Base-by-base conservation (phyloP, 2,888 invertebrate species). In the Cantharis rufa region DNA sequence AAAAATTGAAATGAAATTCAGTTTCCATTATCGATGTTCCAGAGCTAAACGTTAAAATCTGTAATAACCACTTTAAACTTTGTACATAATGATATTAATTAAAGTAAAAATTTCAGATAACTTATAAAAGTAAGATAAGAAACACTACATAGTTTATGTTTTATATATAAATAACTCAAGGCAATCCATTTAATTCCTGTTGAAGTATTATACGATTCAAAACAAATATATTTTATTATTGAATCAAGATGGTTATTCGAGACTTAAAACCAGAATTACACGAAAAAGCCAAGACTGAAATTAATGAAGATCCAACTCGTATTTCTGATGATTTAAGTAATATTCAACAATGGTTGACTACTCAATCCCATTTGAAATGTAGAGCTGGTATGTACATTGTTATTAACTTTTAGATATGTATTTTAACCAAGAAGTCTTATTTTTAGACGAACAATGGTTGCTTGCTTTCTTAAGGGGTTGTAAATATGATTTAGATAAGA, bases 281-380 rank as follows among this genome's bases (percentile, higher is more conserved):
- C 72, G 86, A 86, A 79, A 88, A 88, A 80, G 92, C 92, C 1
- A 86, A 86, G 63, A 79, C 84, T 13, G 91, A 92, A 84, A 83
- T 92, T 63, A 89, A 89, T 77, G 92, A 92, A 85, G 89, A 90
- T 81, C 89, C 90, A 0, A 87, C 86, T 5, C 84, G 89, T 62
- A 84, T 90, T 62, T 83, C 84, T 1, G 87, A 88, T 71, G 90
- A 91, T 82, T 85, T 92, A 62, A 86, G 89, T 73, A 87, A 89
- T 80, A 86, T 92, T 16, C 90, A 89, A 81, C 89, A 90, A 28
- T 92, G 92, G 92, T 82, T 92, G 11, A 85, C 86, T 1, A 90
- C 91, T 82, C 91, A 91, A 82, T 90, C 90, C 0, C 91, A 92
- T 83, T 83, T 92, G 24, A 88, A 85, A 80, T 90, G 90, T 10